Base-by-base conservation (phyloP, 92 coral and sea anemone species). In the Siderastrea siderea region DNA sequence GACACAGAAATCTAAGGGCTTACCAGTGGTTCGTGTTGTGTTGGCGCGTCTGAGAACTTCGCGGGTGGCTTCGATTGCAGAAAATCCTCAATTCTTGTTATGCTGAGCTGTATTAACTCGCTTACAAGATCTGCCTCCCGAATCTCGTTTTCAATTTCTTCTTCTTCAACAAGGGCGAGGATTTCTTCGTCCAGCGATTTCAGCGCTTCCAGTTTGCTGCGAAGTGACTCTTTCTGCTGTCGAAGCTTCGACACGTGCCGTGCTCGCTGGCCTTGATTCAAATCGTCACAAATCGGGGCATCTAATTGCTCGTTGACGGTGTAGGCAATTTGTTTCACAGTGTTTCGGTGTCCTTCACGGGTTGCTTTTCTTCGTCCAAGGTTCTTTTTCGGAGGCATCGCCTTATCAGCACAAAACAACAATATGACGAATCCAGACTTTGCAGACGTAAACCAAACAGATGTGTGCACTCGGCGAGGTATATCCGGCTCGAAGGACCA, bases 61-160 rank as follows among this genome's bases (percentile, higher is more conserved):
- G 47, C 69, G 69, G 44, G 44, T 10, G 85, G 51, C 43, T 52
- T 43, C 83, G 78, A 50, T 61, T 63, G 54, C 66, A 59, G 81
- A 76, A 76, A 76, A 11, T 76, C 53, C 6, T 58, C 81, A 76
- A 76, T 76, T 44, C 54, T 76, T 57, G 81, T 2, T 11, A 57
- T 76, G 46, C 12, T 59, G 12, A 76, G 81, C 47, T 45, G 67
- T 7, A 43, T 76, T 11, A 76, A 44, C 44, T 59, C 82, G 12
- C 47, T 77, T 61, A 62, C 71, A 48, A 78, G 82, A 62, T 78
- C 82, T 78, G 82, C 82, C 46, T 78, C 69, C 1, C 43, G 82
- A 45, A 77, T 77, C n/a, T 76, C 80, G 16, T 58, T 43, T 60
- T 78, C 82, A 47, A 77, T 77, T 44, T 55, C 67, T 16, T 76